phyloP scores from a whole-genome alignment of 2,797 vertebrate genomes.

The Fundulus diaphanus region DNA sequence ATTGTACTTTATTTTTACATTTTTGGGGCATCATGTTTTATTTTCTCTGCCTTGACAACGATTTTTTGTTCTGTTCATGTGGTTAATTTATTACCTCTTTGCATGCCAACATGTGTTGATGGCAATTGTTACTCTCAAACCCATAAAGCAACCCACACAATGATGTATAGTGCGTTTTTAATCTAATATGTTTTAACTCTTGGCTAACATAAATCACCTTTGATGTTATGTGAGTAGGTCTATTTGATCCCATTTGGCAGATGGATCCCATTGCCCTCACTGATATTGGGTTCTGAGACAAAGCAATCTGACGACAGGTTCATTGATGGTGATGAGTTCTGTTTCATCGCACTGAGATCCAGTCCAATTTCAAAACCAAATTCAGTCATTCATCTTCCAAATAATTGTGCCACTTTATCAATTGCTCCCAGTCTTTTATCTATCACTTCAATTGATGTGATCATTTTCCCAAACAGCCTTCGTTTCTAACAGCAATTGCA shows the following conservation, averaged over 20 bases:
- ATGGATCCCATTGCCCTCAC: slow-evolving; percentile 77
- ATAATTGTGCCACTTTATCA: slow-evolving; percentile 85
- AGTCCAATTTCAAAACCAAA: slow-evolving; percentile 84
- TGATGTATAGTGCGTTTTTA: slow-evolving; percentile 71
- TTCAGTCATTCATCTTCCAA: slow-evolving; percentile 84
- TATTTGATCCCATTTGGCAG: slow-evolving; percentile 79
- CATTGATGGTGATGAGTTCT: slow-evolving; percentile 83
- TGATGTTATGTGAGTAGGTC: slow-evolving; percentile 72
- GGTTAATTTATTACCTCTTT: slow-evolving; percentile 41
- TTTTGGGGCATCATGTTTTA: slow-evolving; percentile 32
- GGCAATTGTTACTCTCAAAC: slow-evolving; percentile 33
- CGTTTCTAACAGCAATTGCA: slow-evolving; percentile 65
- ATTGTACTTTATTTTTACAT: slow-evolving; percentile 45
- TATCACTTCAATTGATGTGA: slow-evolving; percentile 86
- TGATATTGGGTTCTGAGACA: slow-evolving; percentile 77
- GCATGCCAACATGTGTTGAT: slow-evolving; percentile 32
- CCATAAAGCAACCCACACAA: slow-evolving; percentile 39
- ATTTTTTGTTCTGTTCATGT: slow-evolving; percentile 39
- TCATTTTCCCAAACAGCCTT: slow-evolving; percentile 79
- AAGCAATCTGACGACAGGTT: slow-evolving; percentile 77
- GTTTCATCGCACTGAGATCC: slow-evolving; percentile 79
- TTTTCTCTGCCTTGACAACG: slow-evolving; percentile 3
- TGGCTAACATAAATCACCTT: slow-evolving; percentile 74
- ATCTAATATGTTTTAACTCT: slow-evolving; percentile 67
- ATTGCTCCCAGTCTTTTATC: slow-evolving; percentile 82